Conservation (phyloP, 2,888 invertebrate species). For the Apodemia duryi region DNA sequence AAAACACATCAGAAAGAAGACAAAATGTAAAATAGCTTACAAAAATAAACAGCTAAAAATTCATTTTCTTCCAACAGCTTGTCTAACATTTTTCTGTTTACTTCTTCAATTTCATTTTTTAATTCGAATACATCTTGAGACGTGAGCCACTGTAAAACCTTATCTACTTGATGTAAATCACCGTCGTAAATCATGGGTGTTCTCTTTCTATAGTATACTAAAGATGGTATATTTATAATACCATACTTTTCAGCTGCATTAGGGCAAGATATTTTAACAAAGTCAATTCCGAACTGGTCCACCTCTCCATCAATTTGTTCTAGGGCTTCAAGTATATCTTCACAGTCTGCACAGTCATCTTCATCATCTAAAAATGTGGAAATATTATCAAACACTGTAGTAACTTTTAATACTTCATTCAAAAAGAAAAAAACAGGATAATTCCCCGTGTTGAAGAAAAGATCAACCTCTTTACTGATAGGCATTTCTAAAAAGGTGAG, state of each 20-base stretch:
- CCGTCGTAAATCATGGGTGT: conserved; percentile 93
- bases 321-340: conserved; percentile 92
- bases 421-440: no score
- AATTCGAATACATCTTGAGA: conserved; percentile 97
- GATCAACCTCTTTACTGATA: no score
- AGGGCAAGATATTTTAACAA: conserved; percentile 92
- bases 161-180: conserved; percentile 91
- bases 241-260: conserved; percentile 91
- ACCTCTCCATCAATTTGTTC: conserved; percentile 98
- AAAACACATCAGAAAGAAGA: not conserved
- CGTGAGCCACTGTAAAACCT: conserved; percentile 92
- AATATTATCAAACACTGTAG: not conserved
- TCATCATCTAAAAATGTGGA: conserved; percentile 81
- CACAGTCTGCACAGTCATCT: conserved; percentile 94
- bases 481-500: no score
- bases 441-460: no score
- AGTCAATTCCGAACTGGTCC: conserved; percentile 95
- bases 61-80: conserved; percentile 96
- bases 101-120: conserved; percentile 97
- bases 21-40: conserved; percentile 79
- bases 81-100: conserved; percentile 97
- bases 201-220: conserved; percentile 91
- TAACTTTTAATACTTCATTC: not conserved
- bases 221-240: conserved; percentile 89
- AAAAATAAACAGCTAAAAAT: conserved; percentile 96